Percentiles rank a stretch among this genome's conserved stretches.
These are phyloP conservation scores for Metallyticus violacea DNA, from an alignment of 2,888 invertebrate species.

Conservation along the genomic window DNA sequence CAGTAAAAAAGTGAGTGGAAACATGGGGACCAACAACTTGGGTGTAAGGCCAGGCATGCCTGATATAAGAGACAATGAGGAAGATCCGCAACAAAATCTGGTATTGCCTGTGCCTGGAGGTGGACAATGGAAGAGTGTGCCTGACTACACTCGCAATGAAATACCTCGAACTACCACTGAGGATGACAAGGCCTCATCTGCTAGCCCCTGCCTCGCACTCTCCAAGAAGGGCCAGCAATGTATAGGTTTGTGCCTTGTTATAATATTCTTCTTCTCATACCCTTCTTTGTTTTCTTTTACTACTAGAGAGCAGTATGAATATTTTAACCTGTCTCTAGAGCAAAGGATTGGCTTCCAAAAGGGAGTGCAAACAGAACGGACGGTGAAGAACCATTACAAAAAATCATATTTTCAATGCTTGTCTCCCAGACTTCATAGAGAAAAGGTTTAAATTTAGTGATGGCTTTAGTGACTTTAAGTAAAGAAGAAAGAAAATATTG, in stretches of 20 bases:
- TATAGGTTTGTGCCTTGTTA: conserved; percentile 36
- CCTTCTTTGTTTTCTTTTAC: neutral
- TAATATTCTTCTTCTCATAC: conserved; percentile 18
- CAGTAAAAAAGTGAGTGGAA: neutral
- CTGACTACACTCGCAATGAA: conserved; percentile 36
- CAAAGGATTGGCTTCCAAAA: neutral
- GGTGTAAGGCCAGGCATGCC: neutral
- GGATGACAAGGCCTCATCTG: conserved; percentile 34
- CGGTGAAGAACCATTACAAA: neutral
- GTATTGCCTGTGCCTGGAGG: conserved; percentile 6
- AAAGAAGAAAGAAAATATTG: neutral
- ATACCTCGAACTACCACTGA: conserved; percentile 44
- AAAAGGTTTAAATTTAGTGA: neutral
- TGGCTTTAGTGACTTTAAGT: neutral
- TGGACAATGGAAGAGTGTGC: conserved; percentile 21
- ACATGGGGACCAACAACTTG: neutral
- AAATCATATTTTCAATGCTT: neutral
- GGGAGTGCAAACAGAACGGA: conserved; percentile 4
- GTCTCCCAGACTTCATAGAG: neutral
- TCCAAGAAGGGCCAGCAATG: conserved; percentile 29
- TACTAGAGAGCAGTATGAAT: neutral
- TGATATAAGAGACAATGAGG: neutral
- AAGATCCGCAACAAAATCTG: neutral
- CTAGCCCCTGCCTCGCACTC: conserved; percentile 23
- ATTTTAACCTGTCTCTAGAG: neutral